Evolutionary conservation across 2,113 vertebrate species (phyloP).

Genomic region (Corythaixoides concolor): DNA sequence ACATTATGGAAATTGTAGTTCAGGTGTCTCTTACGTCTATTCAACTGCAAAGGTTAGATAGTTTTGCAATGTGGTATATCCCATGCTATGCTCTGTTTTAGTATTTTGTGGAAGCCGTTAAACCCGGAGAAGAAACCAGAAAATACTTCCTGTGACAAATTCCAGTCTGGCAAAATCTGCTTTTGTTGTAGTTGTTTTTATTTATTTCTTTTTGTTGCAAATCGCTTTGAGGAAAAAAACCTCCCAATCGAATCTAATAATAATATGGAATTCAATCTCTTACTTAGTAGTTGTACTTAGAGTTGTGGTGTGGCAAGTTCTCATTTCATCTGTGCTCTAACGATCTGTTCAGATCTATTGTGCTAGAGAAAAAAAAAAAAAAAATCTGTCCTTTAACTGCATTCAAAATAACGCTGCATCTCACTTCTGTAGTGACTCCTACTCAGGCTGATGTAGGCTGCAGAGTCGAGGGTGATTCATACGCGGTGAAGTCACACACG

Average conservation of each 20-base stretch:
- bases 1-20: neutral
- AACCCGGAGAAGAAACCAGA: neutral
- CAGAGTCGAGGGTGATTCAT: neutral
- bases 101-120: no score
- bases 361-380: no score
- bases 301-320: neutral
- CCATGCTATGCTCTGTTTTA: neutral
- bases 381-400: neutral
- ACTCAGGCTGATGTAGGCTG: neutral
- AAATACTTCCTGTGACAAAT: neutral
- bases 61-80: neutral
- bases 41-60: neutral
- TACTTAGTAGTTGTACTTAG: neutral
- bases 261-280: neutral
- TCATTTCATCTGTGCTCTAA: neutral
- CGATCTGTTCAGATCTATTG: neutral
- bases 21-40: neutral
- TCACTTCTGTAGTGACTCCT: neutral
- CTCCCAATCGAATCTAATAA: neutral
- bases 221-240: neutral
- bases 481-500: neutral
- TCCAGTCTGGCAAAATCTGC: neutral
- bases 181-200: neutral
- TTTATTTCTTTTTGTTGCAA: neutral
- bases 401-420: neutral